Conservation (phyloP, 2,888 invertebrate genomes). For the Saturnia japonica region DNA sequence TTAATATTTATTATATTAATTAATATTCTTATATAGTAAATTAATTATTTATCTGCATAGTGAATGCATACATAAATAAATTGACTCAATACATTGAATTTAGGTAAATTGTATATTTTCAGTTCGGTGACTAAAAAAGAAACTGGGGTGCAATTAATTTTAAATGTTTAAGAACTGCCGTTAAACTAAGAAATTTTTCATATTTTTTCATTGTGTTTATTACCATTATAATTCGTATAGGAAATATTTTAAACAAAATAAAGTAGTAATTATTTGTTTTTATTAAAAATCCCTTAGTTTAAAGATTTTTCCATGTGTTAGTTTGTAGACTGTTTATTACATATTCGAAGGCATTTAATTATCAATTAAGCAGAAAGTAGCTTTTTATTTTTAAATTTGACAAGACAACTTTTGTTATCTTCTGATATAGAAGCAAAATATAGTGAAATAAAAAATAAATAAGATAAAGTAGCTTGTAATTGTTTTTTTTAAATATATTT, state of each 20-base stretch:
- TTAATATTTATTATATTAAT: too few species aligned
- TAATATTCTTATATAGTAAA: too few species aligned
- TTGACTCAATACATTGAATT: background rate
- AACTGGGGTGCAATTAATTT: background rate
- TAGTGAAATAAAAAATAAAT: background rate
- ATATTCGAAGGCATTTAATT: too few species aligned
- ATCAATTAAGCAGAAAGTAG: background rate
- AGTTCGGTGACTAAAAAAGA: background rate
- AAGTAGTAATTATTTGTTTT: too few species aligned
- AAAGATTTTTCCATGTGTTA: too few species aligned
- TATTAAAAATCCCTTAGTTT: too few species aligned
- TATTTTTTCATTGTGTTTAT: background rate
- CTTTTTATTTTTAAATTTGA: background rate
- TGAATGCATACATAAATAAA: background rate
- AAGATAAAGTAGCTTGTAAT: background rate
- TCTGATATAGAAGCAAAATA: background rate
- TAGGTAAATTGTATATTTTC: background rate
- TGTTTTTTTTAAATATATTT: background rate
- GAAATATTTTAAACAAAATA: too few species aligned
- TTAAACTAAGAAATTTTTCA: background rate
- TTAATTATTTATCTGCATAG: too few species aligned
- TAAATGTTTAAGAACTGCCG: background rate
- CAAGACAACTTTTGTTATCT: background rate
- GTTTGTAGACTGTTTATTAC: too few species aligned
- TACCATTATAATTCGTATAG: too few species aligned